Evolutionary conservation across 2,888 invertebrate genomes (phyloP), one percentile per base, ranked within the genome.

Genomic region (Melipona beecheii): DNA sequence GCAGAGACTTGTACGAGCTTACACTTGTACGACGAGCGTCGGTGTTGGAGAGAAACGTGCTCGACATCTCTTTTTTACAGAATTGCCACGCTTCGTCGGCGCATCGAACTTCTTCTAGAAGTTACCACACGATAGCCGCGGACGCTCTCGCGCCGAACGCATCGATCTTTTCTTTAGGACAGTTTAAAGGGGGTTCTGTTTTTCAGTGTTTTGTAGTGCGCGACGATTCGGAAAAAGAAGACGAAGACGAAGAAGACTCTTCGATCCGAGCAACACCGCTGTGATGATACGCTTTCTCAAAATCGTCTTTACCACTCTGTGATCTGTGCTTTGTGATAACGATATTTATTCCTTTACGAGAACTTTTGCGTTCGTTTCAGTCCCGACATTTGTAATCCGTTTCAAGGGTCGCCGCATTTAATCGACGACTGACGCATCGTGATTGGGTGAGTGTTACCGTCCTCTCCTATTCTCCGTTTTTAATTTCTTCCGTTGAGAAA

Each of bases 311-410:
- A 43, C 24, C 36, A 24, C n/a, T 27, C 68, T 83, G 83, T 81
- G 83, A 81, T 75, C 71, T 75, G 83, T 83, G 83, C 24, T n/a
- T 66, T 75, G 81, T 75, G 83, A 81, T 68, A 83, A 71, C 60
- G 15, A 81, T 75, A 75, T 75, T 75, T 56, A 75, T 68, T 60
- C 31, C n/a, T n/a, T 80, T 17, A 31, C 11, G 49, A 52, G 31
- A 2, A 19, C 24, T 50, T 31, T 50, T 68, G 68, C 17, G 36
- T 68, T 43, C 43, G 36, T 64, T 58, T 62, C 31, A 72, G 66
- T 21, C 3, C 6, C 21, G 17, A 60, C 52, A 13, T n/a, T 13
- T n/a, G 15, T 27, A 36, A 54, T 62, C 4, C 4, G 27, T 50
- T 36, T 4, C 31, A 11, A 27, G 17, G 17, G 2, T 36, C 58